Evolutionary conservation across 2,113 vertebrate species (phyloP).

Genomic region (Osmerus mordax): DNA sequence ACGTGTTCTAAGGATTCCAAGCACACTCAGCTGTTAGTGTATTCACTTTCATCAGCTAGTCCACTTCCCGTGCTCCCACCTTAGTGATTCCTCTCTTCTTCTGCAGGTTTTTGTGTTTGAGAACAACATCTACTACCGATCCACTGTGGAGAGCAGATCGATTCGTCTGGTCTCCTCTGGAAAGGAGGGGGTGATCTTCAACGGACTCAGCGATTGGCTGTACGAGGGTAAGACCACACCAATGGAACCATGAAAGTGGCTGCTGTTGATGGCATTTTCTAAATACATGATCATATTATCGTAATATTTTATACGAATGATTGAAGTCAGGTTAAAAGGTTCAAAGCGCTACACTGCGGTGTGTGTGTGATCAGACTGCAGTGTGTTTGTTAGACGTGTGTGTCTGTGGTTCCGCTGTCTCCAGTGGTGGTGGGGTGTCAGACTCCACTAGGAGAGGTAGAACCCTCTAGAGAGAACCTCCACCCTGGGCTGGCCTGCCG

Average conservation of each 20-base stretch:
- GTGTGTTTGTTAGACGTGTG: neutral
- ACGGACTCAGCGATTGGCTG: slow-evolving; percentile 95
- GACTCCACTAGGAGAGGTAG: too few relatives aligned
- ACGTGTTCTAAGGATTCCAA: too few relatives aligned
- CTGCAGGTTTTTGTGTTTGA: slow-evolving; percentile 96
- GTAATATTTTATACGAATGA: too few relatives aligned
- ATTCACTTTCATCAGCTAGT: neutral
- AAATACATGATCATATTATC: too few relatives aligned
- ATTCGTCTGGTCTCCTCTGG: slow-evolving; percentile 94
- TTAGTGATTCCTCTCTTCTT: slow-evolving; percentile 24
- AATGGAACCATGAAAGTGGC: neutral
- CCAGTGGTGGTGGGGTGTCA: neutral
- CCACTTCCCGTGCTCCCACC: neutral
- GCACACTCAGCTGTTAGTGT: too few relatives aligned
- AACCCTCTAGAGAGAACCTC: neutral
- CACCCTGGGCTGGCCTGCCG: neutral
- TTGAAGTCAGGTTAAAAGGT: too few relatives aligned
- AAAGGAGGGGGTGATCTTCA: slow-evolving; percentile 93
- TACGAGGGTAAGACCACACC: slow-evolving; percentile 86
- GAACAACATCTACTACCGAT: slow-evolving; percentile 98
- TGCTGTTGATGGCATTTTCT: too few relatives aligned
- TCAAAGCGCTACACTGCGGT: too few relatives aligned
- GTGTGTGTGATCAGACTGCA: too few relatives aligned
- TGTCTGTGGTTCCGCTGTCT: neutral
- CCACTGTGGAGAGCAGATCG: slow-evolving; percentile 88